phyloP scores from a whole-genome alignment of 2,797 vertebrate species.

The Leptodactylus fallax region DNA sequence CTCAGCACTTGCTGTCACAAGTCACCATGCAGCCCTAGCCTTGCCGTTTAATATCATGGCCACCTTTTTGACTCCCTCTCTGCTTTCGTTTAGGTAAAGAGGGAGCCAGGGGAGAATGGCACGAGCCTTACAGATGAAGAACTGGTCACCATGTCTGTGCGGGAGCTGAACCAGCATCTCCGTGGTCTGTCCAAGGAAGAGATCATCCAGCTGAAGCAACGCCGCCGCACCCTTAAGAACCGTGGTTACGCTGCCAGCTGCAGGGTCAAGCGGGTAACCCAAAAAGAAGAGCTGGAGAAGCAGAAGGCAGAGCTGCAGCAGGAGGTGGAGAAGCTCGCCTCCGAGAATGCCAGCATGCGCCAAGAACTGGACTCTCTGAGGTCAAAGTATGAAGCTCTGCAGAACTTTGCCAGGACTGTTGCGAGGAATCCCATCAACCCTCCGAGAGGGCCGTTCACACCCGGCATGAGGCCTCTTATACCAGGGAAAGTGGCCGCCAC shows the following conservation, averaged over 20 bases:
- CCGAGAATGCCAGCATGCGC: conserved; percentile 96
- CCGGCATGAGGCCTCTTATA: conserved; percentile 89
- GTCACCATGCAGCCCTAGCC: no score
- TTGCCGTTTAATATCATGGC: no score
- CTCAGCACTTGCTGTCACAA: no score
- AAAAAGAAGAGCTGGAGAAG: conserved; percentile 98
- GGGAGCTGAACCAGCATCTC: conserved; percentile 98
- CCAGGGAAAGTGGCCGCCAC: conserved; percentile 97
- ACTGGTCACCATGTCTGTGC: conserved; percentile 98
- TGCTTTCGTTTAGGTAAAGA: conserved; percentile 86
- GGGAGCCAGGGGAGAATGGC: conserved; percentile 98
- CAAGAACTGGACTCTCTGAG: conserved; percentile 97
- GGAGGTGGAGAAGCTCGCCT: conserved; percentile 96
- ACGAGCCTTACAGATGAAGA: conserved; percentile 97
- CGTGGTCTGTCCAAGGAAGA: conserved; percentile 95
- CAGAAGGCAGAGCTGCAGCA: conserved; percentile 96
- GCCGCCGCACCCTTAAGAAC: conserved; percentile 96
- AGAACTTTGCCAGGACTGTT: conserved; percentile 98
- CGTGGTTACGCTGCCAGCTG: conserved; percentile 97
- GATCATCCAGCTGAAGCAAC: conserved; percentile 96
- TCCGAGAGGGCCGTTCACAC: conserved; percentile 83
- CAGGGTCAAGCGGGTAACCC: conserved; percentile 95
- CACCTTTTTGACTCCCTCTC: not conserved
- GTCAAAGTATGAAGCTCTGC: conserved; percentile 97
- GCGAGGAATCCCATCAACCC: conserved; percentile 90